Conservation (phyloP, 2,113 vertebrate species). For the Phaethornis superciliosus region DNA sequence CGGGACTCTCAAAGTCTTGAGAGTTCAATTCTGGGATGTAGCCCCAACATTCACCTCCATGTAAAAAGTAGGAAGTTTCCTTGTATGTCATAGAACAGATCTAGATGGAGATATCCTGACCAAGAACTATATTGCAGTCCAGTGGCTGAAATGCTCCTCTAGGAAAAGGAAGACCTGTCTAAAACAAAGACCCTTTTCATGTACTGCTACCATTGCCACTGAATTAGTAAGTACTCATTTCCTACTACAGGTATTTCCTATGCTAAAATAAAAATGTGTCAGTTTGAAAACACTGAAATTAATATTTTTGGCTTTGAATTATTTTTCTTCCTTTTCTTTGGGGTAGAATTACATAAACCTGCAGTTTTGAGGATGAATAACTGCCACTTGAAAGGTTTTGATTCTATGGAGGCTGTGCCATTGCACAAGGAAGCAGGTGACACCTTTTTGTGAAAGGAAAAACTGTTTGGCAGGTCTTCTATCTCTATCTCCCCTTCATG, state of each 20-base stretch:
- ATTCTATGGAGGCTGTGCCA: not conserved
- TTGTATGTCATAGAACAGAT: not conserved
- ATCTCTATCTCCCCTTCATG: not conserved
- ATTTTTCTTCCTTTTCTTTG: not conserved
- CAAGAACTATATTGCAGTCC: not conserved
- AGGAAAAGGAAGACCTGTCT: not conserved
- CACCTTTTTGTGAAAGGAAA: not conserved
- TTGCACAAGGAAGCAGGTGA: not conserved
- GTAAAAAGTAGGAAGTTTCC: not conserved
- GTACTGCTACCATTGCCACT: not conserved
- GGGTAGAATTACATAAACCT: not conserved
- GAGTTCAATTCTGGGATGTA: not conserved
- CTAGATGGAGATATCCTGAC: not conserved
- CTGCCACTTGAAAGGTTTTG: not conserved
- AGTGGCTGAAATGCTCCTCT: not conserved
- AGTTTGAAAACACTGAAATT: not conserved
- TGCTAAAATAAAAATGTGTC: not conserved
- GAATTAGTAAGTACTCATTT: not conserved
- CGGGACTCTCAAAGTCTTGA: not conserved
- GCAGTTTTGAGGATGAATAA: not conserved
- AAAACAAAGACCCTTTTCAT: not conserved
- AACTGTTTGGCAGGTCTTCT: not conserved
- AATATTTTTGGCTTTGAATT: not conserved
- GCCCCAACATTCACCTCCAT: not conserved
- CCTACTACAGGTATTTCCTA: not conserved